A percentile compares a stretch with the other conserved stretches of the same genome.
Evolutionary conservation across 2,888 invertebrate species (phyloP).

Genomic region (Apamea monoglypha): DNA sequence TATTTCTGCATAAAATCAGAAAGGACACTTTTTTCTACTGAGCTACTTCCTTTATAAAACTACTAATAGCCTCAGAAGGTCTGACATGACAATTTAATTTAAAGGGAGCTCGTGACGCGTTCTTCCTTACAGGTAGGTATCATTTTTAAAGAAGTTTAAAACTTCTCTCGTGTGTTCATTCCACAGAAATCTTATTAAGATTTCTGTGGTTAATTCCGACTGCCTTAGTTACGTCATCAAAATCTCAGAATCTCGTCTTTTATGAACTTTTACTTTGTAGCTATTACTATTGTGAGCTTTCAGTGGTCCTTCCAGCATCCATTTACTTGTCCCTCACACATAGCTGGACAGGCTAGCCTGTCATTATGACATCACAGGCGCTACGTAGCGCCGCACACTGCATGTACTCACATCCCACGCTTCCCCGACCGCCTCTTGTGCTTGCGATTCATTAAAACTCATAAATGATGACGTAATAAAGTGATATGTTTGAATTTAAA

Average conservation of each 20-base stretch:
- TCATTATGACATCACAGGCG: constrained; percentile 11
- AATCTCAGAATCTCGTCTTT: not conserved
- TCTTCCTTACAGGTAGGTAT: rapidly evolving
- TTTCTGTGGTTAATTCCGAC: no score
- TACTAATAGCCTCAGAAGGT: not conserved
- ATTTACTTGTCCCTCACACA: not conserved
- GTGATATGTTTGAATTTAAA: not conserved
- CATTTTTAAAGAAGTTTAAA: not conserved
- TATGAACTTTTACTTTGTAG: not conserved
- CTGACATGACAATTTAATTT: not conserved
- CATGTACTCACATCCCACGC: not conserved
- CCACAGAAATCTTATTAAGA: no score
- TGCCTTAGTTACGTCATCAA: not conserved
- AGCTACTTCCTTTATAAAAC: not conserved
- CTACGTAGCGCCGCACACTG: not conserved
- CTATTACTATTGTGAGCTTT: not conserved
- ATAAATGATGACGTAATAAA: not conserved
- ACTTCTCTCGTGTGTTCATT: not conserved
- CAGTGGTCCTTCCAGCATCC: not conserved
- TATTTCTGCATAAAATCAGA: constrained; percentile 13
- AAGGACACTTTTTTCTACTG: constrained; percentile 5
- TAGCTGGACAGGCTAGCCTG: not conserved
- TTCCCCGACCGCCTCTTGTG: not conserved
- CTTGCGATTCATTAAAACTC: constrained; percentile 6
- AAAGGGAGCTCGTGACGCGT: no score